Conservation (phyloP, 2,113 vertebrate species). For the Psephotus haematonotus region DNA sequence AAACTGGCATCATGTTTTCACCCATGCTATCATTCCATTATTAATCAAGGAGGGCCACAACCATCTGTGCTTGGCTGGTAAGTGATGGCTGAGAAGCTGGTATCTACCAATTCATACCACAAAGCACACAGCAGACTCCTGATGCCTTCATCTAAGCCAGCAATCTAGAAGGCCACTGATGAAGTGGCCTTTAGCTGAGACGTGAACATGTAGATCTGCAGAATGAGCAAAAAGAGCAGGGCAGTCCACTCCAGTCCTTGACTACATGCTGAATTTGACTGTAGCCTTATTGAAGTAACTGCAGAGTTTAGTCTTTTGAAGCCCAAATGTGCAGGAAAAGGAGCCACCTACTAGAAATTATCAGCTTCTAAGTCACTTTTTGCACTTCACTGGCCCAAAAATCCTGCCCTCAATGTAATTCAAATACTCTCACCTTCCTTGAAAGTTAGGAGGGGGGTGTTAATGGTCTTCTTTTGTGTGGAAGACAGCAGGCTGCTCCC, state of each 20-base stretch:
- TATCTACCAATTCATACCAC: not conserved
- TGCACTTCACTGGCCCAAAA: not conserved
- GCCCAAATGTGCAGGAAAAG: not conserved
- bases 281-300: not conserved
- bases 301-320: not conserved
- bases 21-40: fast-evolving
- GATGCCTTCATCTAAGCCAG: not conserved
- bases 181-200: not conserved
- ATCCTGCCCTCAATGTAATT: not conserved
- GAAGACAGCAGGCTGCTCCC: not conserved
- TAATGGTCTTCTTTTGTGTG: not conserved
- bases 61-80: not conserved
- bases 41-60: not conserved
- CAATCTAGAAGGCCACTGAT: not conserved
- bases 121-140: not conserved
- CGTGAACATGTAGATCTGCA: not conserved
- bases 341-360: not conserved
- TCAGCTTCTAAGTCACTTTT: not conserved
- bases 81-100: not conserved
- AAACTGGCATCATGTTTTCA: not conserved
- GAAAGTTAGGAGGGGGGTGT: not conserved
- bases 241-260: not conserved
- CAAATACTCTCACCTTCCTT: not conserved
- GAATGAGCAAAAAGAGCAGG: not conserved
- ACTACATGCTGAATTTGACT: not conserved